Conservation (phyloP, 2,113 vertebrate genomes). For the Onychostruthus taczanowskii region DNA sequence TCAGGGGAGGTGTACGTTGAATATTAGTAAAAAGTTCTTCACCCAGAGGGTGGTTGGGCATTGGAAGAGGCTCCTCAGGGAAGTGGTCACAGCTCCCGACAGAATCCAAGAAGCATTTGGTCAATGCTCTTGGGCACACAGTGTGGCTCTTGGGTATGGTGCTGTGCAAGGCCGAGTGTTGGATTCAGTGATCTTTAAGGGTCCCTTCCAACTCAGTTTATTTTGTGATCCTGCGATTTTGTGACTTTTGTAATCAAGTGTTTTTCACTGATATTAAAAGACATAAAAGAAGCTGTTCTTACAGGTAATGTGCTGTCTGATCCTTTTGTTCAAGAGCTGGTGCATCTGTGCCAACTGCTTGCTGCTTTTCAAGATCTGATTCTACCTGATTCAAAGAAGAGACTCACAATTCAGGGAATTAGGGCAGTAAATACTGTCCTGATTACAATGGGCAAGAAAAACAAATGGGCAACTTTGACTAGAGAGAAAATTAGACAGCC, state of each 20-base stretch:
- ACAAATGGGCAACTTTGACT: neutral
- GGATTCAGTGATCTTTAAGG: too few species aligned
- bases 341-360: neutral
- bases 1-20: neutral
- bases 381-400: neutral
- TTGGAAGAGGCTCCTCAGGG: neutral
- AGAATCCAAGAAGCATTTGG: neutral
- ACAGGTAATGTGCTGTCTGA: neutral
- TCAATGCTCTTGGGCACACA: rapidly evolving
- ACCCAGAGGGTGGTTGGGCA: neutral
- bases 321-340: neutral
- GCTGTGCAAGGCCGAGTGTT: too few species aligned
- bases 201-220: neutral
- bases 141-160: neutral
- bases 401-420: neutral
- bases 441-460: neutral
- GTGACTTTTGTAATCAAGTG: neutral
- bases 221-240: neutral
- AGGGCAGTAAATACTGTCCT: neutral
- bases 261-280: neutral
- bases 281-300: neutral
- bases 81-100: too few species aligned
- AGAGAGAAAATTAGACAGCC: neutral
- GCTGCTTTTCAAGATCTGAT: neutral
- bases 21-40: neutral